Conservation (phyloP, 2,888 invertebrate genomes). For the Chloroclysta siterata region DNA sequence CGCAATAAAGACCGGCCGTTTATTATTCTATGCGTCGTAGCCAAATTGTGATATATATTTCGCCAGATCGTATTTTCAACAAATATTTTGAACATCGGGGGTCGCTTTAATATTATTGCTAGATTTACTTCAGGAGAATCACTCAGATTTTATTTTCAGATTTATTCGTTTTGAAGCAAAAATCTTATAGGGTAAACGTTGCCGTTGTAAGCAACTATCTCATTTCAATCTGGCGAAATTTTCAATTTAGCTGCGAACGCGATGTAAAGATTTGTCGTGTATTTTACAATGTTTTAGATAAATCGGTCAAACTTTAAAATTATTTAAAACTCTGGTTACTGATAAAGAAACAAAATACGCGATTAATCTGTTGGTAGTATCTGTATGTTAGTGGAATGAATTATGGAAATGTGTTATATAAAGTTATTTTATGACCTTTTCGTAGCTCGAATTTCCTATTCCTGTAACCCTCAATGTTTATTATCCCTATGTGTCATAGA, state of each 20-base stretch:
- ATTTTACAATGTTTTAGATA: slow-evolving; percentile 23
- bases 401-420: slow-evolving; percentile 27
- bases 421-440: slow-evolving; percentile 31
- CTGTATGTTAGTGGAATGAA: slow-evolving; percentile 31
- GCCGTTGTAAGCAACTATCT: not conserved
- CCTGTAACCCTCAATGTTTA: slow-evolving; percentile 33
- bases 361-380: slow-evolving; percentile 30
- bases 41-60: slow-evolving; percentile 29
- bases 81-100: not conserved
- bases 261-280: slow-evolving; percentile 29
- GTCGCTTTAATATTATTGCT: slow-evolving; percentile 5
- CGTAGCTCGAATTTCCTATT: slow-evolving; percentile 32
- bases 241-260: slow-evolving; percentile 31
- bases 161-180: not conserved
- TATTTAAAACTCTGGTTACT: slow-evolving; percentile 11
- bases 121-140: slow-evolving; percentile 1
- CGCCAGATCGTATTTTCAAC: slow-evolving; percentile 19
- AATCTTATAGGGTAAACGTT: not conserved
- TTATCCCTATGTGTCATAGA: slow-evolving; percentile 32
- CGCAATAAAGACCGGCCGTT: slow-evolving; percentile 33
- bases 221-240: slow-evolving; percentile 25
- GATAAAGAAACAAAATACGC: slow-evolving; percentile 27
- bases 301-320: slow-evolving; percentile 23
- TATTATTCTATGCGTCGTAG: slow-evolving; percentile 33
- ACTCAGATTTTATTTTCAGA: not conserved